These are phyloP conservation scores for Rhineura floridana DNA, from an alignment of 2,113 vertebrate genomes.

Conservation along the genomic window DNA sequence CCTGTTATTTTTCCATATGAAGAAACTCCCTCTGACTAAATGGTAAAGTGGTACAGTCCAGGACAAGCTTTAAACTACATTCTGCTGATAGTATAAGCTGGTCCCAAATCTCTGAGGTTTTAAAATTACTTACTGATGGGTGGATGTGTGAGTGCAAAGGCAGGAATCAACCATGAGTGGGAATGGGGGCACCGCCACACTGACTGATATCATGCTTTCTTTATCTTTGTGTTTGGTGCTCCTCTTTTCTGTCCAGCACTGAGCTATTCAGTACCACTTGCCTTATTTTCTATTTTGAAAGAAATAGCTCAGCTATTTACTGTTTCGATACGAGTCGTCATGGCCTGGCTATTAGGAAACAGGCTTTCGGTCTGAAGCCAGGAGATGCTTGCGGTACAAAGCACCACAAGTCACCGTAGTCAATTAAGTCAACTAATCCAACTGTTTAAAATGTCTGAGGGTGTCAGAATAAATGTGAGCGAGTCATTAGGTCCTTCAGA, in stretches of 20 bases:
- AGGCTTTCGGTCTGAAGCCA: not conserved
- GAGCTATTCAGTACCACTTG: not conserved
- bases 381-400: not conserved
- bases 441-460: not conserved
- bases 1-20: too few species aligned
- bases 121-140: not conserved
- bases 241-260: not conserved
- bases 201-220: not conserved
- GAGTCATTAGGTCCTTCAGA: slow-evolving; percentile 14
- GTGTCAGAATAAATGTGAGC: not conserved
- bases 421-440: slow-evolving; percentile 3
- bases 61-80: not conserved
- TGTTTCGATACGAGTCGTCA: not conserved
- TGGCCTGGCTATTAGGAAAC: not conserved
- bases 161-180: not conserved
- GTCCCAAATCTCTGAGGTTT: not conserved
- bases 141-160: not conserved
- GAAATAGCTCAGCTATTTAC: not conserved
- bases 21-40: too few species aligned
- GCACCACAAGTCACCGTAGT: not conserved
- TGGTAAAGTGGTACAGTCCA: too few species aligned
- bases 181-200: too few species aligned
- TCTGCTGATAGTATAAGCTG: not conserved
- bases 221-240: not conserved
- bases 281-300: not conserved